Conservation (phyloP, 1,140 invertebrate genomes). For the Chymomyza costata region DNA sequence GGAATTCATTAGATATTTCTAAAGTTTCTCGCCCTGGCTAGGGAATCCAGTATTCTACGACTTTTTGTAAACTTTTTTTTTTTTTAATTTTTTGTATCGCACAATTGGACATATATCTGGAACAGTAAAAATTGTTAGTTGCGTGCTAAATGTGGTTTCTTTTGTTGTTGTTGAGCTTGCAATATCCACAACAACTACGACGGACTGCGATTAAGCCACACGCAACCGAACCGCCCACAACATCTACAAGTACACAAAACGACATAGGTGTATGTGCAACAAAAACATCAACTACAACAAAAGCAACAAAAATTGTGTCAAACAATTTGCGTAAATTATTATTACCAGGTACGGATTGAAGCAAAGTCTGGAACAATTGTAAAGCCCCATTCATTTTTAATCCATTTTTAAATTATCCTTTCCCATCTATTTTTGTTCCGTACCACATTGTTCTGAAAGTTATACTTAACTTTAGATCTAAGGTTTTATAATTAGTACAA, state of each 20-base stretch:
- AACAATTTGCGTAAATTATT: constrained; percentile 73
- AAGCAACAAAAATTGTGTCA: constrained; percentile 57
- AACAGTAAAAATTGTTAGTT: constrained; percentile 72
- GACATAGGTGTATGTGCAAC: not conserved
- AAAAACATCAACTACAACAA: not conserved
- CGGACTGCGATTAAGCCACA: constrained; percentile 1
- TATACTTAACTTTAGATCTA: no score
- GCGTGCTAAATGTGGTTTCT: constrained; percentile 59
- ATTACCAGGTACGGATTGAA: no score
- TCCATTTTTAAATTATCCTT: no score
- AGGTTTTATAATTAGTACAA: no score
- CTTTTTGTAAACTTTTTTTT: not conserved
- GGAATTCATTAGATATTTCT: no score
- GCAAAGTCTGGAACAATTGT: no score
- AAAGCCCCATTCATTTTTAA: no score
- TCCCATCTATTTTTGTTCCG: no score
- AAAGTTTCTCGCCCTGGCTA: no score
- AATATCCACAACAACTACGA: constrained; percentile 19
- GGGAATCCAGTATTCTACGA: no score
- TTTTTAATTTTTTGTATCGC: not conserved
- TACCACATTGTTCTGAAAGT: no score
- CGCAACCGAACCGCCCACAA: constrained; percentile 4
- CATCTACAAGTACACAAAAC: not conserved
- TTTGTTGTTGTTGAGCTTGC: constrained; percentile 2
- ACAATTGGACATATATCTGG: no score